Conservation (phyloP, 2,113 vertebrate species). For the Sminthopsis crassicaudata region DNA sequence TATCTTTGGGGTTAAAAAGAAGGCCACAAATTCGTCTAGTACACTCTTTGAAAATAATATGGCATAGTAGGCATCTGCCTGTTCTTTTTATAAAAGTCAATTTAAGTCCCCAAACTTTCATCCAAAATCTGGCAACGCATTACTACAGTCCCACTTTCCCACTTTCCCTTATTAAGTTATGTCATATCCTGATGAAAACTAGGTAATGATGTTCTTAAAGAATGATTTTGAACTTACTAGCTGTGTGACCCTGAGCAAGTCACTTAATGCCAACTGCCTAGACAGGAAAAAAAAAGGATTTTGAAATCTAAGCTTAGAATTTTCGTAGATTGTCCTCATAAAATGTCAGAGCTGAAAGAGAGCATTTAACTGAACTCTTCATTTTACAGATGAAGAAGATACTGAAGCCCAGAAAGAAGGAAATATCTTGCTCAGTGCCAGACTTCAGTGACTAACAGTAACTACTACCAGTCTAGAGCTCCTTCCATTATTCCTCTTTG, state of each 20-base stretch:
- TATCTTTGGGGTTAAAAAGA: fast-evolving
- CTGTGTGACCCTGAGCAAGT: too few species aligned
- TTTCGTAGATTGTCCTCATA: neutral
- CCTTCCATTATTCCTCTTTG: neutral
- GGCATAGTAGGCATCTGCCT: neutral
- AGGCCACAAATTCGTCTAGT: neutral
- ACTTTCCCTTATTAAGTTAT: neutral
- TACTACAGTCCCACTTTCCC: neutral
- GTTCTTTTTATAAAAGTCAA: neutral
- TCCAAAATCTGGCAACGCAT: fast-evolving
- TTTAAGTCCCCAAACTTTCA: neutral
- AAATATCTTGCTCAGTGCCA: neutral
- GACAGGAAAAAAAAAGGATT: neutral
- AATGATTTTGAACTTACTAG: neutral
- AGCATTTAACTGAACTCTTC: neutral
- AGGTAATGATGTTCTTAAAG: neutral
- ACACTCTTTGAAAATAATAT: neutral
- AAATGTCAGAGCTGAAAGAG: neutral
- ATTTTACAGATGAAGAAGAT: neutral
- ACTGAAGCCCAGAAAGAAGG: neutral
- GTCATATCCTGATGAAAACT: neutral
- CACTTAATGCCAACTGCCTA: too few species aligned
- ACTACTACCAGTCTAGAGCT: neutral
- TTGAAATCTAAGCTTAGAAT: neutral
- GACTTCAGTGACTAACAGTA: neutral